These are phyloP conservation scores for Drosophila ogumai DNA, from an alignment of 1,140 invertebrate genomes.

Conservation along the genomic window DNA sequence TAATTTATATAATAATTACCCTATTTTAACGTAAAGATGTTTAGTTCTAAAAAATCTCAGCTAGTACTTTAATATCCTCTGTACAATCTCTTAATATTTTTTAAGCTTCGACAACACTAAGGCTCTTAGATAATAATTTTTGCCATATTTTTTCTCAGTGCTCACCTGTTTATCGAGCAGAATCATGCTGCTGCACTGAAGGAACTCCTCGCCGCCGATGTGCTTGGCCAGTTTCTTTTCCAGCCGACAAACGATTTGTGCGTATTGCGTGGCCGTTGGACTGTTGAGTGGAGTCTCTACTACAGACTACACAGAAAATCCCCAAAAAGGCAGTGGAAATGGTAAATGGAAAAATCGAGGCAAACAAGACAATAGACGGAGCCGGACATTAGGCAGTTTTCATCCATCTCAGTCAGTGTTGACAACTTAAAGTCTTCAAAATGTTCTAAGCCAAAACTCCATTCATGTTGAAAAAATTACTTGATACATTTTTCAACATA, in stretches of 20 bases:
- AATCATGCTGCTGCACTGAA: conserved; percentile 81
- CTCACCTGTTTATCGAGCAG: conserved; percentile 79
- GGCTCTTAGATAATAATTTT: too few relatives aligned
- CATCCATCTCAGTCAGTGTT: neutral
- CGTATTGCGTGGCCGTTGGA: conserved; percentile 81
- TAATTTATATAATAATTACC: neutral
- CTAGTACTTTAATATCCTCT: too few relatives aligned
- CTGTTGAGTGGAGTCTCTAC: conserved; percentile 53
- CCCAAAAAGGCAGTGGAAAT: conserved; percentile 10
- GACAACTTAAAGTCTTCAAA: neutral
- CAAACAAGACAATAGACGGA: conserved; percentile 25
- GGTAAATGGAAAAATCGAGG: conserved; percentile 9
- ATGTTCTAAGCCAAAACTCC: too few relatives aligned
- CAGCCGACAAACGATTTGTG: conserved; percentile 81
- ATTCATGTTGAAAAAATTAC: too few relatives aligned
- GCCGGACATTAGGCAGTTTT: conserved; percentile 33
- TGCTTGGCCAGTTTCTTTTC: conserved; percentile 84
- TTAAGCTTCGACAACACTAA: too few relatives aligned
- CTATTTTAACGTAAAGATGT: too few relatives aligned
- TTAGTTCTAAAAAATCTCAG: too few relatives aligned
- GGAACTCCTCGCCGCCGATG: conserved; percentile 81
- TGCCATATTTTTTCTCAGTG: neutral
- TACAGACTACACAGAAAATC: conserved; percentile 12
- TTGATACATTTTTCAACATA: too few relatives aligned
- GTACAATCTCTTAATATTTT: too few relatives aligned